These are phyloP conservation scores for Pentamera pediparva DNA, from an alignment of 53 echinoderm and acorn worm species.

Conservation along the genomic window DNA sequence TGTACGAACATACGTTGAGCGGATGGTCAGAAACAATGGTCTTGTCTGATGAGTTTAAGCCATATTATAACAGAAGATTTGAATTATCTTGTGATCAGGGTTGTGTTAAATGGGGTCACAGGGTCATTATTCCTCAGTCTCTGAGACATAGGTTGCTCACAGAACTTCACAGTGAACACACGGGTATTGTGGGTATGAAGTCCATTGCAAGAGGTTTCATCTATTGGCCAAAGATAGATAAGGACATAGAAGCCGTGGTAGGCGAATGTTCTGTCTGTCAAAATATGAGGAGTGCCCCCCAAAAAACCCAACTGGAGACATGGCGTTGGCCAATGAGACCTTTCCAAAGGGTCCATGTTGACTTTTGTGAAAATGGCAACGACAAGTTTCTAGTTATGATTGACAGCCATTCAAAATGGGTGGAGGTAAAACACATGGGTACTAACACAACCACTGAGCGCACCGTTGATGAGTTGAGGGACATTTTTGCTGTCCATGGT, in stretches of 20 bases:
- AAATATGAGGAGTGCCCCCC: constrained; percentile 10
- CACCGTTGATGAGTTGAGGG: constrained; percentile 32
- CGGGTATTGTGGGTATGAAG: constrained; percentile 39
- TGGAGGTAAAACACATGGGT: constrained; percentile 26
- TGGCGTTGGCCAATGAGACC: constrained; percentile 43
- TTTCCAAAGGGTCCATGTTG: constrained; percentile 1
- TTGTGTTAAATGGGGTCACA: constrained; percentile 26
- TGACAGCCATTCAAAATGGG: constrained; percentile 36
- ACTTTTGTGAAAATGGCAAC: constrained; percentile 31
- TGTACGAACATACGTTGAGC: constrained; percentile 9
- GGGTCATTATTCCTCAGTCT: neutral
- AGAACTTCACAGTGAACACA: constrained; percentile 28
- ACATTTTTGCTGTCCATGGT: constrained; percentile 45
- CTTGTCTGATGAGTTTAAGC: constrained; percentile 3
- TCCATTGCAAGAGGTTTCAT: constrained; percentile 31
- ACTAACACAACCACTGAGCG: constrained; percentile 10
- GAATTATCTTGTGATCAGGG: constrained; percentile 24
- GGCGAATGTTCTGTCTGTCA: constrained; percentile 3
- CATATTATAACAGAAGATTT: constrained; percentile 14
- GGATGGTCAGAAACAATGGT: constrained; percentile 8
- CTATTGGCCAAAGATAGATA: constrained; percentile 46
- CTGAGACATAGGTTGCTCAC: constrained; percentile 10
- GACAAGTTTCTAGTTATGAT: neutral
- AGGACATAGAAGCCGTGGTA: constrained; percentile 25
- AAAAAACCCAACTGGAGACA: constrained; percentile 30